Evolutionary conservation across 2,888 invertebrate genomes (phyloP), one percentile per base, ranked within the genome.

Genomic region (Mesoligia furuncula): DNA sequence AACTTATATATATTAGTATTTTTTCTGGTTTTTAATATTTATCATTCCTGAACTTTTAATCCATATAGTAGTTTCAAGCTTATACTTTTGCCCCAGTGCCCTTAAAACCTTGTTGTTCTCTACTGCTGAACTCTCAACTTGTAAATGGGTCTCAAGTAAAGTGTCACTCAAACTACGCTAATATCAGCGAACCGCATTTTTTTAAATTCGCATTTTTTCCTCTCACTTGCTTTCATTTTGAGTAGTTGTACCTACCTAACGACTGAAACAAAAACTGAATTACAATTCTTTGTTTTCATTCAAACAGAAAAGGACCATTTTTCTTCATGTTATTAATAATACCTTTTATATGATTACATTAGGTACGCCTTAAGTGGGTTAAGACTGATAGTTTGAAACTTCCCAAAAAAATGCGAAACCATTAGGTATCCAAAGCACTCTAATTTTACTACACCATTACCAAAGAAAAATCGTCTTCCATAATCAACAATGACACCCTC

Each of bases 401-500:
- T 51, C 17, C 2, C 6, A 15, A 36, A 57, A 42, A 71, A 65
- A 59, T 54, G 45, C 31, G 24, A n/a, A 64, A 51, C 67, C 36
- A 57, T 66, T 15, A n/a, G n/a, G n/a, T n/a, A 71, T 42, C 59
- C 4, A 9, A 65, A 36, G 45, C 54, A 73, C 36, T 73, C 72
- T 61, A 65, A 80, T 69, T 78, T 74, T 11, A 27, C 9, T 62
- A 27, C 24, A 45, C 36, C 59, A 70, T 72, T 69, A 65, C 70
- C 9, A 17, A 64, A 59, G 31, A 73, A 77, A 76, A 70, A 80
- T 61, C n/a, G 48, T 13, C 24, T 8, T n/a, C 24, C n/a, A 71
- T 65, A n/a, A 59, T 65, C 27, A 39, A 42, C 74, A 85, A 64
- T 69, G 31, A 81, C 64, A 62, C 31, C 24, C 51, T 39, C 1